Base-by-base conservation (phyloP, 1,140 invertebrate species). In the Ostrea edulis region DNA sequence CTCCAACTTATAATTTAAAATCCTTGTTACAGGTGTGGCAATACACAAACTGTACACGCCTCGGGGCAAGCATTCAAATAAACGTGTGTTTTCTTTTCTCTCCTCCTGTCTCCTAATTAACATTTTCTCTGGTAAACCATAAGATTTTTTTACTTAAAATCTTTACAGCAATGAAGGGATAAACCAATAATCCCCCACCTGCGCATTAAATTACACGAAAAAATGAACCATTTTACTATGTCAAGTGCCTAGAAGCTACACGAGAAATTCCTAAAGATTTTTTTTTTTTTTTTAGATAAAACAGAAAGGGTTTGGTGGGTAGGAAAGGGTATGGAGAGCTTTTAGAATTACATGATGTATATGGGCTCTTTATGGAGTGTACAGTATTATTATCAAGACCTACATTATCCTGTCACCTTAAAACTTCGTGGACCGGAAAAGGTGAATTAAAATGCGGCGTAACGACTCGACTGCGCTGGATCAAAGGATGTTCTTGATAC, bases 391-490 rank as follows among this genome's bases (percentile, higher is more conserved):
- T 77, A 77, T 77, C 68, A 29, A 12, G 68, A 25, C 14, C 68
- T 62, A 62, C 14, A 77, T 77, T 77, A 77, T 25, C 68, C 22
- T 77, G 68, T 77, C 68, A 77, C 68, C 68, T 77, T 35, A 77
- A 44, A 77, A 77, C 68, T 77, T 77, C 25, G 68, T 35, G 29
- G 68, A 77, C 68, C 68, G 68, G 68, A 77, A 77, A 77, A 77
- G 68, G 68, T 22, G 68, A 77, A 77, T 77, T 77, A 77, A 44
- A 77, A 77, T 77, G 68, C 68, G 68, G 14, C 17, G 68, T 25
- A 77, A 77, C 68, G 29, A 77, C 68, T 77, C 68, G 68, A 77
- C 68, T 35, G 25, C 7, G 68, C 68, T 77, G 25, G 68, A 77
- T 77, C 68, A 77, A 77, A 77, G 68, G 68, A 77, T 77, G 68